Evolutionary conservation across 2,888 invertebrate species (phyloP), one percentile per base, ranked within the genome.

Genomic region (Ormyrus labotus): DNA sequence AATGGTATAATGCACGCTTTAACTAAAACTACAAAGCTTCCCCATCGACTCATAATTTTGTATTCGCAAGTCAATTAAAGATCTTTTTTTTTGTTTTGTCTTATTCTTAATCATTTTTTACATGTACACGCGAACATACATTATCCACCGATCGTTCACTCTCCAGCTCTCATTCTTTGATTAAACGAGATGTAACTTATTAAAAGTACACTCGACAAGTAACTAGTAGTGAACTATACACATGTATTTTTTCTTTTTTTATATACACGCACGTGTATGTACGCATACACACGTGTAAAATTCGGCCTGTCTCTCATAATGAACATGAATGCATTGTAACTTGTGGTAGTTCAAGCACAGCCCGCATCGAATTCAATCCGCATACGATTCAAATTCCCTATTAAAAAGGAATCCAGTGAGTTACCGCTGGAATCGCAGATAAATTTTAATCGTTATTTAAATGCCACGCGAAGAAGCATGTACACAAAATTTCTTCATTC

Each of bases 211-310:
- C 82, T 82, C 81, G 82, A 81, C 72, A 81, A 80, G 34, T 82
- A 82, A 81, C 78, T 80, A 78, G 68, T 81, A 81, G 76, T 81
- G 78, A 79, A 76, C 79, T 82, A 82, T 81, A 82, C 82, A 82
- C 82, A 81, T 81, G 82, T 78, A 80, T 73, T 70, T 78, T 50
- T 70, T 65, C 57, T 47, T 50, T 80, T 71, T 67, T 63, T 77
- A 83, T 81, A 51, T 63, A 83, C 81, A 81, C 81, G 81, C 79
- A 72, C 69, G 72, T 68, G 76, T 75, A 79, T 78, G 64, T 65
- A 67, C 72, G 72, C 76, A 75, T 64, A 80, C 80, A 75, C 72
- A 75, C 67, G 80, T 72, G 75, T 72, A 72, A 75, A 80, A 82
- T 51, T 80, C 68, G 55, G 9, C 64, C 47, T 53, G 71, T 78